Evolutionary conservation across 2,797 vertebrate species (phyloP).

Genomic region (Glyptemys insculpta): DNA sequence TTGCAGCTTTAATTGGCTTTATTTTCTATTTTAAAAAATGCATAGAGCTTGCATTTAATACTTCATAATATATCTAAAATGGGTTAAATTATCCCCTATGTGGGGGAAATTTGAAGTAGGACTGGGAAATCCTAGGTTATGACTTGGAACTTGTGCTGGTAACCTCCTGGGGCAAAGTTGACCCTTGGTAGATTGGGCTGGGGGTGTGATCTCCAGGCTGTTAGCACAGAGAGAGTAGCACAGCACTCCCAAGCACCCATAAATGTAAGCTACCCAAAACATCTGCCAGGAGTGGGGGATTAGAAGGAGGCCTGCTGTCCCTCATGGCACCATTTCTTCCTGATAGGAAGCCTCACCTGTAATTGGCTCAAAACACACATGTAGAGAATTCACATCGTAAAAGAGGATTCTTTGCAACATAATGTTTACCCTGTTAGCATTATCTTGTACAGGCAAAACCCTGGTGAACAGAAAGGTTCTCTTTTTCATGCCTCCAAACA

Average conservation of each 20-base stretch:
- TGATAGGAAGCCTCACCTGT: background rate
- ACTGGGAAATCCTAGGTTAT: background rate
- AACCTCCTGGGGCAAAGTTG: background rate
- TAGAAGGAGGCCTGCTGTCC: constrained; percentile 24
- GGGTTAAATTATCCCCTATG: background rate
- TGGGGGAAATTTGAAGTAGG: background rate
- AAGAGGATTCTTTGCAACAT: background rate
- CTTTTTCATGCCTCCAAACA: background rate
- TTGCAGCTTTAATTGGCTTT: background rate
- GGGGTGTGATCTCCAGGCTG: background rate
- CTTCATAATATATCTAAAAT: background rate
- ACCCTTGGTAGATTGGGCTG: background rate
- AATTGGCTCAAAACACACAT: background rate
- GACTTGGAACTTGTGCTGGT: background rate
- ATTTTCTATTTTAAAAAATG: background rate
- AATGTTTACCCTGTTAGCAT: background rate
- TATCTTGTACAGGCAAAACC: background rate
- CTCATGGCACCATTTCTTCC: background rate
- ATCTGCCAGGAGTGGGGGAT: constrained; percentile 24
- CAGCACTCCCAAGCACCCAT: background rate
- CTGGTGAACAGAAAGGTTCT: background rate
- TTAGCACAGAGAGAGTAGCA: background rate
- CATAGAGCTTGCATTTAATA: background rate
- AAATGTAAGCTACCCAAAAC: background rate
- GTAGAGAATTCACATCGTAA: background rate